Evolutionary conservation across 2,888 invertebrate species (phyloP), one percentile per base, ranked within the genome.

Genomic region (Eumacrocentrus americanus): DNA sequence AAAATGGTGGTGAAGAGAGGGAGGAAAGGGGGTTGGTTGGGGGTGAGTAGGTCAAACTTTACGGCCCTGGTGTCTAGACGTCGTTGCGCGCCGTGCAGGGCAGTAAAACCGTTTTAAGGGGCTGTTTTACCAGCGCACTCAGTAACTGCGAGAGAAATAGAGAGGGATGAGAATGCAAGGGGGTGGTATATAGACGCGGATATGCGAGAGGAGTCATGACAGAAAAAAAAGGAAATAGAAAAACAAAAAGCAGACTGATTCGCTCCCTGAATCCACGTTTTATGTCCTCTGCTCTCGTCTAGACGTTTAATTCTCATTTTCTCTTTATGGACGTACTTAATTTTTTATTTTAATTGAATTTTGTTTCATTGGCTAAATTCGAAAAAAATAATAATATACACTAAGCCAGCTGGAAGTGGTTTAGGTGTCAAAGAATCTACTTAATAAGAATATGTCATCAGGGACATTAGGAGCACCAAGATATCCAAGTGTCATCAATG

Each of bases 21-120:
- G 37, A 42, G 56, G 25, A 11, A 48, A 20, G 51, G 55, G 54
- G 23, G 54, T 11, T 62, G 67, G 75, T 69, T 69, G 75, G 73
- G 76, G 77, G 76, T 77, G 79, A 79, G 78, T 79, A 79, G 79
- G 79, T 79, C 79, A 79, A 79, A 79, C 79, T 80, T 80, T 80
- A 80, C 77, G 77, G 77, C 72, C 72, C 74, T 75, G 75, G 72
- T 73, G 80, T 80, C 80, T 80, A 80, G 80, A 80, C 80, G 78
- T 77, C 77, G 78, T 79, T 79, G 76, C 74, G 75, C 74, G 71
- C 67, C 77, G 78, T 79, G 74, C 76, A 72, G 73, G 75, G 75
- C 74, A 75, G 77, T 79, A 80, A 80, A 80, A 79, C 74, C 75
- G 75, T 79, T 80, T 79, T 79, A 80, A 79, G 80, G 78, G 79